Base-by-base conservation (phyloP, 2,113 vertebrate genomes). In the Desmodus rotundus region DNA sequence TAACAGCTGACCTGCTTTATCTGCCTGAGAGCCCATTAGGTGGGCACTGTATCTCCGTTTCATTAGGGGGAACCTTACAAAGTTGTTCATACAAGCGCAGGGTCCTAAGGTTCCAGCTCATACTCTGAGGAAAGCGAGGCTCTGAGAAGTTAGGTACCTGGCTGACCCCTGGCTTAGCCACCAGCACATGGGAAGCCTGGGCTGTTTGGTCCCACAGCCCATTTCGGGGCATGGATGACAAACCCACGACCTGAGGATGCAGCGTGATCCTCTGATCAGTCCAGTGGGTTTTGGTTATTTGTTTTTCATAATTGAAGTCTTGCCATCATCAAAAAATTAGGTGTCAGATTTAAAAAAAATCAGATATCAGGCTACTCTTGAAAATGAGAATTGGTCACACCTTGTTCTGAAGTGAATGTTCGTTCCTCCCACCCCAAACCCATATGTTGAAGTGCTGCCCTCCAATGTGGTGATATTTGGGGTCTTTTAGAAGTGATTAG, bases 1-100 rank as follows among this genome's bases (percentile, higher is more conserved):
- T 11, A 0, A 0, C 3, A 5, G 26, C 2, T 17, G 13, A 7
- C 41, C 20, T 15, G 7, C 33, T 10, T 24, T 2, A 2, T 14
- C 78, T 89, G 52, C 63, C 50, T 14, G 14, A 31, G 43, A 61
- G 54, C 83, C 74, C 26, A 2, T 4, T 4, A 20, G 56, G 70
- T 41, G 28, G 36, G 61, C 78, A 36, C 45, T 7, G 0, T 19
- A 1, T 41, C 84, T 92, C 20, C 16, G 28, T 65, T 11, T 56
- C 33, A 1, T 63, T 31, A 36, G 14, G 17, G 13, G 19, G 43
- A 67, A 19, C 7, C 77, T 45, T 56, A 41, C 36, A 28, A 15
- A 63, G 14, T 45, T 38, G 54, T 36, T 58, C 4, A 26, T 28
- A 22, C 22, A 45, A 43, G 38, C 20, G 12, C 14, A 24, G 15